Base-by-base conservation (phyloP, 2,888 invertebrate genomes). In the Brachynemurus nebulosus region DNA sequence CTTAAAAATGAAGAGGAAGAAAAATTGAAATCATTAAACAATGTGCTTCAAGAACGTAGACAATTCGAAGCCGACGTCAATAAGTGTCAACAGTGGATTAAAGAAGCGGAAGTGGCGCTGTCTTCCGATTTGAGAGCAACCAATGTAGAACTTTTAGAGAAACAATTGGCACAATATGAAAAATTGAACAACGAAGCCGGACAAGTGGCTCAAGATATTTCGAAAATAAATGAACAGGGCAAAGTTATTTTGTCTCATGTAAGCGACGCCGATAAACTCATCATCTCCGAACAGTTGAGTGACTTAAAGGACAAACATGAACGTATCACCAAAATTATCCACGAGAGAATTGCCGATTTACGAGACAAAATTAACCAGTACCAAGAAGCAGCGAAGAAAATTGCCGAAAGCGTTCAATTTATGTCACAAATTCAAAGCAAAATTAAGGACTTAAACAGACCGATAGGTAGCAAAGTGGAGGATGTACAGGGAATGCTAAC, bases 101-200 rank as follows among this genome's bases (percentile, higher is more conserved):
- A 86, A 52, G 86, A 93, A 65, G 88, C 88, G 20, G 91, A 92
- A 63, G 84, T 86, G 1, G 83, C 86, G 3, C 81, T 86, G 1
- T 80, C 84, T 8, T 77, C 82, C 23, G 89, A 90, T 56, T 68
- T 91, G 3, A 74, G 86, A 35, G 77, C 83, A 16, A 79, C 86
- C 1, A 86, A 80, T 55, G 69, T 89, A 16, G 86, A 86, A 52
- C 74, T 89, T 0, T 65, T 93, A 20, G 84, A 90, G 61, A 90
- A 92, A 63, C 91, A 92, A 58, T 65, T 89, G 34, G 73, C 76
- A n/a, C 90, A 90, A 66, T 89, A 88, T 56, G 80, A 83, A 51
- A 81, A 80, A 57, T 66, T 91, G 6, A 74, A 78, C 53, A 76
- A 79, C 48, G 85, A 86, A 61, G 78, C 84, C 0, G 76, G 77